A percentile compares a stretch with the other conserved stretches of the same genome.
These are phyloP conservation scores for Mycetomoellerius zeteki DNA, from an alignment of 1,140 invertebrate species.

Conservation along the genomic window DNA sequence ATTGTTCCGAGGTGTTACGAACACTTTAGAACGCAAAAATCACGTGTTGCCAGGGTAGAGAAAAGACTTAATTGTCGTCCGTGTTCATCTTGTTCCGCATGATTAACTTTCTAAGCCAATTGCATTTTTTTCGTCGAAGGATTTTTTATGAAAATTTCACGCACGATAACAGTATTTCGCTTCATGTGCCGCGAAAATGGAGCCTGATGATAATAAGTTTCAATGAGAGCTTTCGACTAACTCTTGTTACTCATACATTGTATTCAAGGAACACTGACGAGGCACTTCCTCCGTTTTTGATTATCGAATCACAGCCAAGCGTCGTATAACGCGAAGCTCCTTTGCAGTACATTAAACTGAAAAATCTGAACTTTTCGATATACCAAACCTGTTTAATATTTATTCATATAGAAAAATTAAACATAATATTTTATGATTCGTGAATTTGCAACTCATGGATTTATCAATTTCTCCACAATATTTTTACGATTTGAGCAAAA, in stretches of 20 bases:
- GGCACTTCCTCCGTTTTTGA: slow-evolving; percentile 53
- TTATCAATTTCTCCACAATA: background rate
- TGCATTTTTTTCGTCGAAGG: background rate
- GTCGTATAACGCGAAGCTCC: background rate
- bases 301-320: slow-evolving; percentile 46
- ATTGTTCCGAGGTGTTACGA: background rate
- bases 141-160: background rate
- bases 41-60: background rate
- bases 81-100: background rate
- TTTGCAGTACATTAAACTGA: background rate
- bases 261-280: slow-evolving; percentile 48
- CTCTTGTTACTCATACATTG: slow-evolving; percentile 16
- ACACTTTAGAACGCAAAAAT: background rate
- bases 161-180: background rate
- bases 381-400: background rate
- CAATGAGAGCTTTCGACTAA: slow-evolving; percentile 1
- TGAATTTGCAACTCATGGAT: background rate
- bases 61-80: background rate
- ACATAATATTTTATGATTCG: background rate
- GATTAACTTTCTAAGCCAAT: slow-evolving; percentile 1
- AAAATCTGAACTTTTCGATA: background rate
- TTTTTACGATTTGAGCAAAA: background rate
- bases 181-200: background rate
- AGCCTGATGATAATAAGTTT: background rate
- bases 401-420: background rate